Base-by-base conservation (phyloP, 2,888 invertebrate genomes). In the Sycophila texana region DNA sequence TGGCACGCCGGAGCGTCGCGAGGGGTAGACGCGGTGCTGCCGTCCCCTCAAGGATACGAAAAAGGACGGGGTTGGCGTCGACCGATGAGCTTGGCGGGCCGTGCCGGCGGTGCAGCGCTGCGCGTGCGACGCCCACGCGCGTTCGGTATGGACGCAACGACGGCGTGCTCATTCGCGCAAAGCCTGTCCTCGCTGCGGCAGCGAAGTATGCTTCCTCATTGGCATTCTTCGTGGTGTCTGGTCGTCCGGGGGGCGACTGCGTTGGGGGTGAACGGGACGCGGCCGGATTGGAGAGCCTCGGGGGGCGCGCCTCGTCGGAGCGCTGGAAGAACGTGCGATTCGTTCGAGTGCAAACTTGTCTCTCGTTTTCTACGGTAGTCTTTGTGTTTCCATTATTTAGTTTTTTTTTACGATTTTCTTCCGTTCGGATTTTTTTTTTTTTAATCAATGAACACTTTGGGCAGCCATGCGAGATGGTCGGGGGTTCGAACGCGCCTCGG, bases 371-470 rank as follows among this genome's bases (percentile, higher is more conserved):
- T 13, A 26, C 58, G 65, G 30, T n/a, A n/a, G n/a, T 53, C 53
- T 53, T 53, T 60, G 49, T 18, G 49, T 66, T 58, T n/a, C 55
- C 58, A 39, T 18, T 49, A 7, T 53, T n/a, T n/a, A n/a, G n/a
- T n/a, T 61, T 53, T 20, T 18, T 47, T 55, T 57, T 65, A 13
- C n/a, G 14, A 58, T 58, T 67, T 49, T 58, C 58, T 60, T 67
- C 2, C 49, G 12, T 65, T 57, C 72, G 39, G 66, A 49, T 5
- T 22, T 66, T 63, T 53, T 66, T 63, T 53, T 26, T 85, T 87
- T 84, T 86, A 85, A 85, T 86, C 87, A 84, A 39, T 88, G 89
- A 89, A 89, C 89, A 89, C 89, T 89, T 89, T 86, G 87, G 88
- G 88, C 87, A 87, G 86, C 86, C 53, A 63, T 55, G 18, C 58